Percentiles rank a stretch among this genome's conserved stretches.
phyloP scores from a whole-genome alignment of 2,888 invertebrate species.

The Heliconius aoede region DNA sequence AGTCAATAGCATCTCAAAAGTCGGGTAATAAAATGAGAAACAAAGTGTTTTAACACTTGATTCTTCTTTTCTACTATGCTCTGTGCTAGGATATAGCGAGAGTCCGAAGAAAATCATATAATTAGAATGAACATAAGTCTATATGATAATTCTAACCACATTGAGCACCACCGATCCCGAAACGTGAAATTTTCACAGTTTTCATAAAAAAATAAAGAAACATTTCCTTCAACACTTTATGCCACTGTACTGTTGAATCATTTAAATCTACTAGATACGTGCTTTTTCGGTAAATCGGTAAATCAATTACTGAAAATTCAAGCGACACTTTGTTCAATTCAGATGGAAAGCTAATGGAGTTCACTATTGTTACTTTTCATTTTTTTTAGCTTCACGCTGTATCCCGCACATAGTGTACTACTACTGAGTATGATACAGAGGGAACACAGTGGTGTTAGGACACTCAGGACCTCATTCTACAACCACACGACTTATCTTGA shows the following conservation, averaged over 20 bases:
- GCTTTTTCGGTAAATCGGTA: constrained; percentile 40
- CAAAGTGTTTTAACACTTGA: no score
- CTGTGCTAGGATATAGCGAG: no score
- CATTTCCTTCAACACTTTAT: constrained; percentile 33
- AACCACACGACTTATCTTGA: no score
- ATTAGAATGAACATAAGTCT: no score
- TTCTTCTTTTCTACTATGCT: no score
- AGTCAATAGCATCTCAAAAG: not conserved
- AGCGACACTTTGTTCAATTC: constrained; percentile 18
- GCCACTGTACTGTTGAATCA: constrained; percentile 42
- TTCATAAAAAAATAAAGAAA: constrained; percentile 18
- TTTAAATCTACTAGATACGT: constrained; percentile 38
- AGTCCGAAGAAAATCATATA: no score
- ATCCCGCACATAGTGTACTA: no score
- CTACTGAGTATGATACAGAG: no score
- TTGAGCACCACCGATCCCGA: not conserved
- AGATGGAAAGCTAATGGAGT: not conserved
- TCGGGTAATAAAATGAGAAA: not conserved
- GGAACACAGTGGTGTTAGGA: no score
- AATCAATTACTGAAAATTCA: constrained; percentile 44
- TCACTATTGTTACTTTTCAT: not conserved
- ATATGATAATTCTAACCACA: not conserved
- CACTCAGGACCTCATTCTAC: no score
- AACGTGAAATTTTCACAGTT: constrained; percentile 8
- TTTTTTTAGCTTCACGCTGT: not conserved